These are phyloP conservation scores for Sebastes trivittatus DNA, from an alignment of 2,797 vertebrate genomes.

Conservation along the genomic window DNA sequence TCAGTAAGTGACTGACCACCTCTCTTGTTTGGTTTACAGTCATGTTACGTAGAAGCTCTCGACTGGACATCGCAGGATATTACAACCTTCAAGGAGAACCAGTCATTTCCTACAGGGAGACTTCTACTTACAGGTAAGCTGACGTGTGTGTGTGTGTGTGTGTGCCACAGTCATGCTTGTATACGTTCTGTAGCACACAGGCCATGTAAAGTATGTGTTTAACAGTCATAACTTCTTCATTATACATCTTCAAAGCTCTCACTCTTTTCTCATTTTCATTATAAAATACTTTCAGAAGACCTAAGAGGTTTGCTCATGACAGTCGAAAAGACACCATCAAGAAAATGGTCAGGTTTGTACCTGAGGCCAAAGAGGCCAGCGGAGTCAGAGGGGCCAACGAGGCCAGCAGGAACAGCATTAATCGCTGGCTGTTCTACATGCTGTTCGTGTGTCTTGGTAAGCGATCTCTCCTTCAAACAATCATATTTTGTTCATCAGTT, in stretches of 20 bases:
- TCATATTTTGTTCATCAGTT: too few relatives aligned
- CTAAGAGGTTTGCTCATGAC: accelerated
- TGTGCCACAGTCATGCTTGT: not conserved
- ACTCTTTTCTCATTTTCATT: not conserved
- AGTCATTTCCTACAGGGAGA: not conserved
- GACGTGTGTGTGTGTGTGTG: not conserved
- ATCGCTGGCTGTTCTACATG: not conserved
- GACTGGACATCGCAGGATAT: accelerated
- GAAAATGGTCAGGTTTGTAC: too few relatives aligned
- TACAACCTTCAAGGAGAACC: not conserved
- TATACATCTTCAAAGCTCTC: not conserved
- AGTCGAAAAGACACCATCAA: too few relatives aligned
- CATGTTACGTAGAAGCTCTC: not conserved
- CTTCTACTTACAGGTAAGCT: not conserved
- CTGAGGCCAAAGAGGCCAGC: too few relatives aligned
- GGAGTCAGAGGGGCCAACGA: too few relatives aligned
- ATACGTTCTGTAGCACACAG: not conserved
- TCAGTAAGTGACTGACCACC: not conserved
- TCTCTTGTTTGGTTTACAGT: not conserved
- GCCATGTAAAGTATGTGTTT: not conserved
- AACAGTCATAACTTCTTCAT: not conserved
- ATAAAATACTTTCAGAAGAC: not conserved
- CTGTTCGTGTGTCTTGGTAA: not conserved
- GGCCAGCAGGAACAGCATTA: too few relatives aligned
- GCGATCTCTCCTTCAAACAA: not conserved